Percentiles rank a stretch among this genome's conserved stretches.
Conservation (phyloP, 2,113 vertebrate species). For the Epinephelus fuscoguttatus region DNA sequence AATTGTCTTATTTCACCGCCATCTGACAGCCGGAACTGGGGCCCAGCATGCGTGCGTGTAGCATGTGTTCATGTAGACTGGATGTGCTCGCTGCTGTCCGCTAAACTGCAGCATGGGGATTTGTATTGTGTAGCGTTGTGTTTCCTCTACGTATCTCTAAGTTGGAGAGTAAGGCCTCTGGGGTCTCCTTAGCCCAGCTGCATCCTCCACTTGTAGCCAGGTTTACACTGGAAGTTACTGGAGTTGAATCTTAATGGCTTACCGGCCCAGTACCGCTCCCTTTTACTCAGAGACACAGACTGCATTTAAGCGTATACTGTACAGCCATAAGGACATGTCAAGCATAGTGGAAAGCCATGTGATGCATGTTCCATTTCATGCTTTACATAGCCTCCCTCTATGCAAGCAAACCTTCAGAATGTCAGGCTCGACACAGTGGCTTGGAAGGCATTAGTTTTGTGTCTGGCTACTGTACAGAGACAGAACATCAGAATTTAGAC, state of each 20-base stretch:
- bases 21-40: constrained; percentile 61
- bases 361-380: constrained; percentile 42
- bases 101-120: constrained; percentile 49
- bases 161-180: constrained; percentile 61
- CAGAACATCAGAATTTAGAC: constrained; percentile 48
- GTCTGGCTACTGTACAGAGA: constrained; percentile 37
- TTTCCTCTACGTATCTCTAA: constrained; percentile 68
- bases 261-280: constrained; percentile 38
- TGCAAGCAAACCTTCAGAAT: constrained; percentile 31
- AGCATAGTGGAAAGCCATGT: constrained; percentile 37
- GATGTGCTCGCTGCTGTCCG: constrained; percentile 27
- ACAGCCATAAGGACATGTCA: constrained; percentile 14
- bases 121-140: constrained; percentile 59
- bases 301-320: constrained; percentile 32
- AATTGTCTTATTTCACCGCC: constrained; percentile 63
- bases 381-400: constrained; percentile 38
- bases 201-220: constrained; percentile 71
- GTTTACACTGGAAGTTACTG: constrained; percentile 68
- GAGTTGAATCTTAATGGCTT: constrained; percentile 70
- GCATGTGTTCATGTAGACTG: constrained; percentile 49
- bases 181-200: constrained; percentile 75
- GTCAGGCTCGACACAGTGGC: constrained; percentile 13
- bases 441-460: constrained; percentile 27
- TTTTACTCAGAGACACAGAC: constrained; percentile 24
- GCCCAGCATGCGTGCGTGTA: constrained; percentile 29